A percentile compares a stretch with the other conserved stretches of the same genome.
These are phyloP conservation scores for Rhinoptilus africanus DNA, from an alignment of 2,113 vertebrate genomes.

Conservation along the genomic window DNA sequence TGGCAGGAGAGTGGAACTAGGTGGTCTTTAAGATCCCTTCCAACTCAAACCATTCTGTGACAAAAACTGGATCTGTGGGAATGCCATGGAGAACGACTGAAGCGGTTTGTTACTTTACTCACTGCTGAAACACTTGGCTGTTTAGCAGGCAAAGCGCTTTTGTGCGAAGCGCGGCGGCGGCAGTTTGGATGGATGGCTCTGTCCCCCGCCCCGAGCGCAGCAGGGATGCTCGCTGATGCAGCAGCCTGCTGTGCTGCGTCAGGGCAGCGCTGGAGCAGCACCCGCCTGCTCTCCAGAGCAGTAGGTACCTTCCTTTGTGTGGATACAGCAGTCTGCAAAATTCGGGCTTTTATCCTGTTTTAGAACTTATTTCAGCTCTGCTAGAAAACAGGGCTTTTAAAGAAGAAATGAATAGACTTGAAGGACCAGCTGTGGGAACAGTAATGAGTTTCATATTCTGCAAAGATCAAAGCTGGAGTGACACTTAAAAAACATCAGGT, in stretches of 20 bases:
- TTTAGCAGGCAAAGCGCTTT: not conserved
- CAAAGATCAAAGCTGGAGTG: not conserved
- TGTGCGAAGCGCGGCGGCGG: rapidly evolving
- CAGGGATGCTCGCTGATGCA: not conserved
- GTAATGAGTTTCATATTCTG: not conserved
- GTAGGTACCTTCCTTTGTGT: not conserved
- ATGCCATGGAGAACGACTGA: rapidly evolving
- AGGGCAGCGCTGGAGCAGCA: not conserved
- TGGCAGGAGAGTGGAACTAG: not conserved
- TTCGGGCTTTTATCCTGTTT: not conserved
- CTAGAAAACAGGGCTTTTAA: not conserved
- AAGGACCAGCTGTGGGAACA: not conserved
- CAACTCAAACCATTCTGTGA: not conserved
- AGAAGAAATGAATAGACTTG: rapidly evolving
- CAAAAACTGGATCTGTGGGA: not conserved
- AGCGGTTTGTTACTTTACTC: not conserved
- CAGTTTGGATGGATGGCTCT: not conserved
- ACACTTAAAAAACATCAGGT: not conserved
- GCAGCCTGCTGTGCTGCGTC: not conserved
- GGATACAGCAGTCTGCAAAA: not conserved
- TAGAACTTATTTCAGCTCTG: not conserved
- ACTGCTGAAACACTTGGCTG: not conserved
- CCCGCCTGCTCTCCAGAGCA: not conserved
- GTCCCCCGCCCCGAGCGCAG: rapidly evolving
- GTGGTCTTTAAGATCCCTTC: not conserved